These are phyloP conservation scores for Microcebus jonahi DNA, from an alignment of 2,113 vertebrate species.

Conservation along the genomic window DNA sequence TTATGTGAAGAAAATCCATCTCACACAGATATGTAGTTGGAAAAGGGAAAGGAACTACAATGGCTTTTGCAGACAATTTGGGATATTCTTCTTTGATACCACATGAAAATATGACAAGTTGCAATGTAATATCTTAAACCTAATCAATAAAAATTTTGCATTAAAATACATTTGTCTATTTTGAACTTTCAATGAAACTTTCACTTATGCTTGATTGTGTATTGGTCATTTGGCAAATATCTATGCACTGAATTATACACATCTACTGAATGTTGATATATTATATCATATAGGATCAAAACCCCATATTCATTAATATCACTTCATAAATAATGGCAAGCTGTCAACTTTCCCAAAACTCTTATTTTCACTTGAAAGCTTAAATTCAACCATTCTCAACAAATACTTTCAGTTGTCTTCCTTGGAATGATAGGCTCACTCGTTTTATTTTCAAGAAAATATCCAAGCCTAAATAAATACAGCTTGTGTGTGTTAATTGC, in stretches of 20 bases:
- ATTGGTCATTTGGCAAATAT: background rate
- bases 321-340: background rate
- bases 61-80: background rate
- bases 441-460: slow-evolving; percentile 36
- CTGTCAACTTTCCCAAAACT: background rate
- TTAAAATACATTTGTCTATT: background rate
- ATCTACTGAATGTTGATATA: background rate
- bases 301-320: background rate
- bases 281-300: background rate
- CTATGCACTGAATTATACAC: background rate
- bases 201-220: background rate
- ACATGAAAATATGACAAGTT: background rate
- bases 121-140: background rate
- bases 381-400: background rate
- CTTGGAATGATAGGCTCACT: background rate
- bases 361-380: slow-evolving; percentile 31
- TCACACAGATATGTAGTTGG: background rate
- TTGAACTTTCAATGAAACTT: background rate
- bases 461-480: background rate
- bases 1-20: background rate
- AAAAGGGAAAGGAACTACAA: background rate
- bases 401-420: background rate
- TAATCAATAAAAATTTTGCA: background rate
- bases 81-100: slow-evolving; percentile 6
- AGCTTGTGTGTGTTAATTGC: background rate